Base-by-base conservation (phyloP, 2,888 invertebrate genomes). In the Liopterus haemorrhoidalis region DNA sequence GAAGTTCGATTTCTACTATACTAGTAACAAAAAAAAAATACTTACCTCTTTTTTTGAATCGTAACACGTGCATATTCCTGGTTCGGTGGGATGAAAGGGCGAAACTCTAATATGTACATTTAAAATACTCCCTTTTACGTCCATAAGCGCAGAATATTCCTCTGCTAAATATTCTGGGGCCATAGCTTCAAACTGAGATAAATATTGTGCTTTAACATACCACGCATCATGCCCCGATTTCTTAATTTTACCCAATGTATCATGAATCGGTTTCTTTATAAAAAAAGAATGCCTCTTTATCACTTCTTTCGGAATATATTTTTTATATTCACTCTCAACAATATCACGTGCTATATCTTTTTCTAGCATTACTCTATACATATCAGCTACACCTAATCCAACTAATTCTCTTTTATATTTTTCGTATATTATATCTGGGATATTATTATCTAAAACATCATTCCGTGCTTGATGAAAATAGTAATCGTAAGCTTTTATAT, bases 341-440 rank as follows among this genome's bases (percentile, higher is more conserved):
- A 75, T 75, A 50, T 82, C 82, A 38, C 76, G 69, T 0, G 78
- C 68, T 49, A 81, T 66, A 41, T 79, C 76, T 55, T 82, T 80
- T 61, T 90, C 89, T n/a, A 85, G 64, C 69, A 85, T 82, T 25
- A 85, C 83, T 53, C 90, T 78, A 48, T 79, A 85, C 88, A 93
- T 91, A 65, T 92, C 91, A 39, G 85, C 79, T 42, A 90, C 88
- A 6, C 88, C 88, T 39, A 93, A 70, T 0, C 93, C 93, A 41
- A 91, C 71, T 2, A 90, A 73, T 66, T 88, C 83, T 47, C 81
- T 75, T 61, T 83, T 83, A 57, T 82, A 79, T 46, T 81, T 81
- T 40, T 86, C 85, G 66, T 85, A 87, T 48, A 81, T 75, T 48
- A 89, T 80, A 62, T 89, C 89, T 5, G 82, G 76, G 51, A 93